Evolutionary conservation across 1,140 invertebrate species (phyloP), one percentile per base, ranked within the genome.

Genomic region (Calycopis cecrops): DNA sequence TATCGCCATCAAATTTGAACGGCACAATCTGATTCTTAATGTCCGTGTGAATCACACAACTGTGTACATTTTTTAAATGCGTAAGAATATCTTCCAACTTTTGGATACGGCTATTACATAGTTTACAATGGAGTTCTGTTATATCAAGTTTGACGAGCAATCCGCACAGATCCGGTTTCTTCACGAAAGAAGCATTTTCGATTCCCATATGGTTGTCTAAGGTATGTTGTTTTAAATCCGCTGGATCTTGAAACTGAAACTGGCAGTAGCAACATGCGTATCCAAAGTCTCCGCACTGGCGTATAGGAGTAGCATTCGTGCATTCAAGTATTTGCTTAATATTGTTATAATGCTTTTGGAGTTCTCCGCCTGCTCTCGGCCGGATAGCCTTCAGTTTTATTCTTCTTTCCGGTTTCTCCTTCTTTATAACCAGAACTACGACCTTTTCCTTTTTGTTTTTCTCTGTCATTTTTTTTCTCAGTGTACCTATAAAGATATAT

Each of bases 271-370:
- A 55, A 40, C 78, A 81, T 0, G 35, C 33, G 44, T 73, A 82
- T 2, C 71, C 69, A 0, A 57, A 49, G 11, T 60, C 67, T 0
- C 34, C 50, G n/a, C 62, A 47, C 9, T 21, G 47, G 18, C 63
- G 62, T 12, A 82, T 73, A 1, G 73, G 73, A 3, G 74, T 79
- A 6, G 76, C 76, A 38, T 82, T 82, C 0, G 75, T 65, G 48
- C 60, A 50, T 16, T 59, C 9, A n/a, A 78, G 49, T 35, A 80
- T 57, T 9, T 58, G 55, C 48, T 44, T 54, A 1, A 73, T 35
- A 50, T 76, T 79, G 2, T 62, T 52, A 3, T 62, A 44, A 52
- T 73, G 69, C 35, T 71, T 73, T 10, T 63, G 18, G 9, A 73
- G 52, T 18, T 73, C 65, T 16, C 44, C 52, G 14, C 52, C 51